Conservation (phyloP, 2,888 invertebrate genomes). For the Heliconius sara region DNA sequence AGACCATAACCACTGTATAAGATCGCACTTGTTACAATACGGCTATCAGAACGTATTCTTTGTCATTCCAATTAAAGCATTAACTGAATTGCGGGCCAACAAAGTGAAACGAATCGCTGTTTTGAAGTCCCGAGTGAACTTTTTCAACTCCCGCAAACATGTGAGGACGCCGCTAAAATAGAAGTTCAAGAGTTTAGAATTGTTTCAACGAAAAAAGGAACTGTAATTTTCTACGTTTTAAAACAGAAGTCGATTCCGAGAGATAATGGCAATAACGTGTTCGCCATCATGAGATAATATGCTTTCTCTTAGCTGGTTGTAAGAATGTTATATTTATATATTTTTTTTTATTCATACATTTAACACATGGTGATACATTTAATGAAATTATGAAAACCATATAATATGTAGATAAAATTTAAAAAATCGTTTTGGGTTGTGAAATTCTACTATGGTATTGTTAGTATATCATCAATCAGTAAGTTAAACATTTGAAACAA, state of each 20-base stretch:
- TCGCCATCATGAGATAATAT: conserved; percentile 51
- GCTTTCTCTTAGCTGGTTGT: background rate
- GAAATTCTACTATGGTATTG: background rate
- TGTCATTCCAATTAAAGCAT: conserved; percentile 69
- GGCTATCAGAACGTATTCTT: background rate
- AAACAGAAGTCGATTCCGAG: conserved; percentile 73
- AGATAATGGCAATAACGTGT: conserved; percentile 78
- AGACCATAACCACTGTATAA: background rate
- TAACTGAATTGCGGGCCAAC: conserved; percentile 62
- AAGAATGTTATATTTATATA: background rate
- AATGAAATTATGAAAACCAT: no score
- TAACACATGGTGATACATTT: no score
- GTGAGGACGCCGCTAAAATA: conserved; percentile 80
- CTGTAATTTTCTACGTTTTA: conserved; percentile 81
- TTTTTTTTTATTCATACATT: background rate
- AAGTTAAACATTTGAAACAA: background rate
- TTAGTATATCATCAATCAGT: background rate
- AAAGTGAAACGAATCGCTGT: conserved; percentile 70
- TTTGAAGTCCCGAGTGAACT: conserved; percentile 71
- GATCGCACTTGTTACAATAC: background rate
- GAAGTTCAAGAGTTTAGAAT: conserved; percentile 79
- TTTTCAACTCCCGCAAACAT: conserved; percentile 81
- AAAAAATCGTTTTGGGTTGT: background rate
- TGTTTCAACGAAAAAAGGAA: conserved; percentile 79
- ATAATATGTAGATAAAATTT: no score